phyloP scores from a whole-genome alignment of 2,113 vertebrate species.

The Triplophysa siluroides region DNA sequence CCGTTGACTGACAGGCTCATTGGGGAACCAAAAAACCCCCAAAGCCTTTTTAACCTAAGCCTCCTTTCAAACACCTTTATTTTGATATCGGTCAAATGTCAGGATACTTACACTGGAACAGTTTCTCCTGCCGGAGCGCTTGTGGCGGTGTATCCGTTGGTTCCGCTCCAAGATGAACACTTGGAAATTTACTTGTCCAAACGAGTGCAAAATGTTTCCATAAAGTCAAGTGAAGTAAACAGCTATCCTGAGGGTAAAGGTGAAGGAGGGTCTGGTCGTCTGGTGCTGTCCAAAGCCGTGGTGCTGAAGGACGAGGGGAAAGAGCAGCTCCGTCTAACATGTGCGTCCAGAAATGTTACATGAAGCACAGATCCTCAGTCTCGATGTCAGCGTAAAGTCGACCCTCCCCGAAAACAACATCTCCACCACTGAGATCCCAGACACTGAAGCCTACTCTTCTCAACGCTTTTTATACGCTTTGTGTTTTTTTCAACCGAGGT shows the following conservation, averaged over 20 bases:
- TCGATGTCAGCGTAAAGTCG: conserved; percentile 83
- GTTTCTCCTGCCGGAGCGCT: conserved; percentile 44
- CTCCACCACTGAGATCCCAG: conserved; percentile 76
- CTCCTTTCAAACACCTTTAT: too few relatives aligned
- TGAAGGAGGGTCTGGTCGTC: conserved; percentile 60
- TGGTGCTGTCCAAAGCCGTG: conserved; percentile 75
- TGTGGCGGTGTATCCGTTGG: conserved; percentile 53
- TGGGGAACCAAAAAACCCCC: too few relatives aligned
- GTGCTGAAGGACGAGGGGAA: conserved; percentile 75
- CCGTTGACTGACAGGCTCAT: too few relatives aligned
- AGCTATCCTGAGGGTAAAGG: conserved; percentile 64
- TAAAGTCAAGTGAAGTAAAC: conserved; percentile 47
- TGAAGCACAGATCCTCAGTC: conserved; percentile 72
- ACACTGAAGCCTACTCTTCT: conserved; percentile 74
- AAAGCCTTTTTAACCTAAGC: too few relatives aligned
- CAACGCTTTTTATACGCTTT: conserved; percentile 76
- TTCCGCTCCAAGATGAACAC: conserved; percentile 64
- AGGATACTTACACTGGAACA: conserved; percentile 67
- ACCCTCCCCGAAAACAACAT: conserved; percentile 79
- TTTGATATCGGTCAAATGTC: neutral
- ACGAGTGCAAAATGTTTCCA: conserved; percentile 64
- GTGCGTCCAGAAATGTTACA: conserved; percentile 73
- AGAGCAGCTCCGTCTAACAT: conserved; percentile 73
- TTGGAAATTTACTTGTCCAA: conserved; percentile 56
- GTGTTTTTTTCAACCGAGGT: neutral